phyloP scores from a whole-genome alignment of 2,888 invertebrate genomes.

The Drosophila leonis region DNA sequence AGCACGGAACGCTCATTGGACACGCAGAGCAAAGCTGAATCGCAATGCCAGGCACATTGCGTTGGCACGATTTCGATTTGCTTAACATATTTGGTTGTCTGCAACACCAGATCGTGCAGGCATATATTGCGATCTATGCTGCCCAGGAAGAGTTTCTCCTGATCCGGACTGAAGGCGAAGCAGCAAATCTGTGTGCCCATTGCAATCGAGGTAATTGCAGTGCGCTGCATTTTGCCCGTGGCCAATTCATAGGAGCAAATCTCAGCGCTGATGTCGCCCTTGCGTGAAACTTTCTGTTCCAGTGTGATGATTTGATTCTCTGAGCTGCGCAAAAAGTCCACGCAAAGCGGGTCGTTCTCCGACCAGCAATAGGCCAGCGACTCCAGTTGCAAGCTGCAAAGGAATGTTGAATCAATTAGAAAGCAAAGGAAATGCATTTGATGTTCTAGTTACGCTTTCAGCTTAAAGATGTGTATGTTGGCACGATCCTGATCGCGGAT shows the following conservation, averaged over 20 bases:
- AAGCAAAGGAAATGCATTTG: not conserved
- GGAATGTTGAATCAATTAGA: constrained; percentile 3
- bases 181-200: constrained; percentile 90
- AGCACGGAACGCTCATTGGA: constrained; percentile 91
- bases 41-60: constrained; percentile 90
- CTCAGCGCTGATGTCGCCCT: constrained; percentile 90
- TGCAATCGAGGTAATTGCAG: constrained; percentile 89
- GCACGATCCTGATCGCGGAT: constrained; percentile 94
- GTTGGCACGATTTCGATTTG: constrained; percentile 92
- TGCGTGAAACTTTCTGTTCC: constrained; percentile 92
- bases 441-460: constrained; percentile 87
- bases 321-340: constrained; percentile 90
- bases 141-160: constrained; percentile 91
- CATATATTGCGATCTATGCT: constrained; percentile 94
- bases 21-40: constrained; percentile 89
- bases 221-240: constrained; percentile 87
- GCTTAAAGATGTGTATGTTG: constrained; percentile 93
- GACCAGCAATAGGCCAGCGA: constrained; percentile 93
- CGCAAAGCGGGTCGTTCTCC: constrained; percentile 94
- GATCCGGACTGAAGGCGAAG: constrained; percentile 89
- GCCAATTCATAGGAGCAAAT: constrained; percentile 88
- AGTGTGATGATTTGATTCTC: constrained; percentile 91
- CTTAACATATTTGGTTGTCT: constrained; percentile 89
- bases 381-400: constrained; percentile 88
- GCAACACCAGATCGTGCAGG: constrained; percentile 91